A percentile compares a stretch with the other conserved stretches of the same genome.
These are phyloP conservation scores for Caenorhabditis sp. DNA, from an alignment of 2,888 invertebrate genomes.

Conservation along the genomic window DNA sequence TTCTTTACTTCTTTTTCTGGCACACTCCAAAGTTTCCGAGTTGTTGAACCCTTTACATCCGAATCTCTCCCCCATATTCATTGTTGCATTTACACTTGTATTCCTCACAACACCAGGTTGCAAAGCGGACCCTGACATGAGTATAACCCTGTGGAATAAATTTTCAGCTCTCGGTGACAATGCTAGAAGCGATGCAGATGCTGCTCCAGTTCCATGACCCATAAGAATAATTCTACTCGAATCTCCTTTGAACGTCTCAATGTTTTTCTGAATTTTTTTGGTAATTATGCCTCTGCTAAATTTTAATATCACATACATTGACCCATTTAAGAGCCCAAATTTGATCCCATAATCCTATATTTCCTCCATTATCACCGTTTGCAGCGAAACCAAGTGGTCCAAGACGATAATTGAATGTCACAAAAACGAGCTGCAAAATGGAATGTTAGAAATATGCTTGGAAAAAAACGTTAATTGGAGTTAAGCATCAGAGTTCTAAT, in stretches of 20 bases:
- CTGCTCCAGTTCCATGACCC: slow-evolving; percentile 71
- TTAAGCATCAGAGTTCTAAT: too few species aligned
- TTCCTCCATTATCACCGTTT: slow-evolving; percentile 68
- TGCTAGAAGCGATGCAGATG: slow-evolving; percentile 67
- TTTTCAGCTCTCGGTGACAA: slow-evolving; percentile 69
- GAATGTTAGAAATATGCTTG: too few species aligned
- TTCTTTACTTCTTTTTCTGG: slow-evolving; percentile 63
- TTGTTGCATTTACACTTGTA: slow-evolving; percentile 70
- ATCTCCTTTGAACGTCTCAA: slow-evolving; percentile 69
- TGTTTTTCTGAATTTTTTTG: slow-evolving; percentile 55
- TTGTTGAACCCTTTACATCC: slow-evolving; percentile 68
- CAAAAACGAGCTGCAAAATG: slow-evolving; percentile 80
- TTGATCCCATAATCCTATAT: slow-evolving; percentile 67
- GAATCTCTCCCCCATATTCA: slow-evolving; percentile 63
- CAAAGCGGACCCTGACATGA: slow-evolving; percentile 70
- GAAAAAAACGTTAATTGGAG: too few species aligned
- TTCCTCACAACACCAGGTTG: slow-evolving; percentile 69
- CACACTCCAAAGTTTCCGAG: slow-evolving; percentile 68
- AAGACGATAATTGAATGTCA: slow-evolving; percentile 90
- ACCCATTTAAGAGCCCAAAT: slow-evolving; percentile 69
- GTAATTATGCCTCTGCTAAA: too few species aligned
- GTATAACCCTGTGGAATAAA: slow-evolving; percentile 68
- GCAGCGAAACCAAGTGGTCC: slow-evolving; percentile 77
- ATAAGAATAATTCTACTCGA: slow-evolving; percentile 65
- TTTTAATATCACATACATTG: slow-evolving; percentile 55